A percentile compares a stretch with the other conserved stretches of the same genome.
phyloP scores from a whole-genome alignment of 2,113 vertebrate species.

The Hippocampus guttulatus region DNA sequence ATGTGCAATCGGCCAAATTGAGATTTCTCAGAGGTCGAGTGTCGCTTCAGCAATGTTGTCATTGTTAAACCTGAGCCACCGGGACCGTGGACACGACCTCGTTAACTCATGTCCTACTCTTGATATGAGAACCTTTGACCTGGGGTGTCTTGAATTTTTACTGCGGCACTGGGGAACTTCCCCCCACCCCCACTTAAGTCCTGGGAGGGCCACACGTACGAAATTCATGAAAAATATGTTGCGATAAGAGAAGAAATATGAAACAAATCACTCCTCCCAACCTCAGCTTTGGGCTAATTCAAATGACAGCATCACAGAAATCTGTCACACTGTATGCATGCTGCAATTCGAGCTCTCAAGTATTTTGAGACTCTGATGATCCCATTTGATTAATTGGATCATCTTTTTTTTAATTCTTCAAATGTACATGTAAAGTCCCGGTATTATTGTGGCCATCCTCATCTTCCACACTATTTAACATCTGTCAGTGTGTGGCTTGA shows the following conservation, averaged over 20 bases:
- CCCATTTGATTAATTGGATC: too few species aligned
- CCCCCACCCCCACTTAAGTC: not conserved
- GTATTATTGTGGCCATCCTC: too few species aligned
- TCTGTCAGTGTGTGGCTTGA: too few species aligned
- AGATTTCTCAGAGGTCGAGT: constrained; percentile 14
- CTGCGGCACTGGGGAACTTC: not conserved
- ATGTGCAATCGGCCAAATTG: constrained; percentile 8
- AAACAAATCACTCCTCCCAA: too few species aligned
- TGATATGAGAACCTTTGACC: constrained; percentile 6
- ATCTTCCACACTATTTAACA: too few species aligned
- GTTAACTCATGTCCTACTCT: constrained; percentile 5
- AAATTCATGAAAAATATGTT: not conserved
- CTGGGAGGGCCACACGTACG: not conserved
- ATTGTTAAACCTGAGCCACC: not conserved
- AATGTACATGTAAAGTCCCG: too few species aligned
- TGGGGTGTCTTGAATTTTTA: not conserved
- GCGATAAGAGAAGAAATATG: not conserved
- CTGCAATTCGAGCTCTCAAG: too few species aligned
- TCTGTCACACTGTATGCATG: too few species aligned
- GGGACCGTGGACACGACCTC: constrained; percentile 22
- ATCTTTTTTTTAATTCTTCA: too few species aligned
- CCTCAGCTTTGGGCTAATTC: too few species aligned
- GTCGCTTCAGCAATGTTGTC: constrained; percentile 9
- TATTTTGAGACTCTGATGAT: too few species aligned
- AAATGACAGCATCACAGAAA: too few species aligned